These are phyloP conservation scores for Oxyteleia sp. DNA, from an alignment of 2,888 invertebrate genomes.

Conservation along the genomic window DNA sequence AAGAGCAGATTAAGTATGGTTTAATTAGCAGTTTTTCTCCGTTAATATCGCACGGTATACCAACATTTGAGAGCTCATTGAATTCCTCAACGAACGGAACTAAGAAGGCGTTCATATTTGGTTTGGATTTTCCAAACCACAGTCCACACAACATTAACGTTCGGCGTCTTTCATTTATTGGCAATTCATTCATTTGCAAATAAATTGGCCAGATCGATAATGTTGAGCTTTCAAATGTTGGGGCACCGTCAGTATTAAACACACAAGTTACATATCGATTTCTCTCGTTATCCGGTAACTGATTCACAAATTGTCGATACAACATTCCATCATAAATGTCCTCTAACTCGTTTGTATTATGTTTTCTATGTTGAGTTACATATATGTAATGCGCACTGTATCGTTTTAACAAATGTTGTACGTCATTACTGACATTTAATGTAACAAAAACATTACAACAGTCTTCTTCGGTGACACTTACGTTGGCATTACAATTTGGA, in stretches of 20 bases:
- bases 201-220: not conserved
- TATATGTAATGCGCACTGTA: slow-evolving; percentile 4
- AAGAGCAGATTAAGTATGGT: slow-evolving; percentile 36
- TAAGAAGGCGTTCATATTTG: slow-evolving; percentile 32
- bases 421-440: slow-evolving; percentile 1
- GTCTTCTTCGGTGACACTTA: not conserved
- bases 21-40: slow-evolving; percentile 22
- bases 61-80: slow-evolving; percentile 25
- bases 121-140: slow-evolving; percentile 1
- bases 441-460: slow-evolving; percentile 24
- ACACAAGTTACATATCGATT: slow-evolving; percentile 1
- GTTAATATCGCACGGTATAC: slow-evolving; percentile 29
- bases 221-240: not conserved
- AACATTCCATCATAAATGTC: slow-evolving; percentile 13
- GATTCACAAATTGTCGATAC: not conserved
- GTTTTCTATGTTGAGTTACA: not conserved
- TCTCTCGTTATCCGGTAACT: not conserved
- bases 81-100: slow-evolving; percentile 36
- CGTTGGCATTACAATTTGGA: not conserved
- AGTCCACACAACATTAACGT: slow-evolving; percentile 1
- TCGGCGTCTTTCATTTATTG: not conserved
- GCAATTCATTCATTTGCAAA: not conserved
- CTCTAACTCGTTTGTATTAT: not conserved
- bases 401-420: not conserved
- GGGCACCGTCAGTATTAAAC: slow-evolving; percentile 20